Conservation (phyloP, 2,797 vertebrate genomes). For the Silurus lanzhouensis region DNA sequence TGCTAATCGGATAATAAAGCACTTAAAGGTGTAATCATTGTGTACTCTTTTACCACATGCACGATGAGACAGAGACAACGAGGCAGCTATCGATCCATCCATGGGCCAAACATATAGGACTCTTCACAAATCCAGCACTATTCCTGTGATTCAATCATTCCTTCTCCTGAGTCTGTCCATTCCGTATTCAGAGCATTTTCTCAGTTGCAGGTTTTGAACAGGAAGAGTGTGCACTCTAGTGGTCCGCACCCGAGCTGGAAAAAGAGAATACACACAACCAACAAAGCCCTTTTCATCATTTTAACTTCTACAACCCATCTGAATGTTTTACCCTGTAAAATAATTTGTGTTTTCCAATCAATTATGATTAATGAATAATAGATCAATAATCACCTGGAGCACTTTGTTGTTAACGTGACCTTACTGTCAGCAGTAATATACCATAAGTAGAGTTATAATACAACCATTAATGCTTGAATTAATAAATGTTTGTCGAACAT, state of each 20-base stretch:
- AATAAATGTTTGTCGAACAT: background rate
- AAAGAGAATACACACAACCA: background rate
- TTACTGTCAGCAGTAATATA: background rate
- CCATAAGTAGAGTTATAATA: background rate
- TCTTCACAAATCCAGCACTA: constrained; percentile 80
- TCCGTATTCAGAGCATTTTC: constrained; percentile 67
- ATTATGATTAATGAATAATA: background rate
- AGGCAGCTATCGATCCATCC: constrained; percentile 73
- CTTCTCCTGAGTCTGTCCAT: constrained; percentile 79
- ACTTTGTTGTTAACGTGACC: background rate
- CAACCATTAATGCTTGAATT: background rate
- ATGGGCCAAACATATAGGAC: constrained; percentile 87
- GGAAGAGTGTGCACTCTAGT: constrained; percentile 67
- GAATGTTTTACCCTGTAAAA: background rate
- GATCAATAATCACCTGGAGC: background rate
- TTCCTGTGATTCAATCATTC: constrained; percentile 47
- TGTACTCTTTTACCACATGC: constrained; percentile 19
- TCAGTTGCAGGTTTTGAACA: background rate
- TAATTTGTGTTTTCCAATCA: background rate
- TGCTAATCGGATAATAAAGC: constrained; percentile 55
- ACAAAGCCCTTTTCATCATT: too few relatives aligned
- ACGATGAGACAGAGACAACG: constrained; percentile 13
- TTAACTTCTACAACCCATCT: background rate
- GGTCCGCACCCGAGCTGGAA: constrained; percentile 59
- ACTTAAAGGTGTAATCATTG: constrained; percentile 13